Evolutionary conservation across 2,888 invertebrate species (phyloP), one percentile per base, ranked within the genome.

Genomic region (Cheilosia pagana): DNA sequence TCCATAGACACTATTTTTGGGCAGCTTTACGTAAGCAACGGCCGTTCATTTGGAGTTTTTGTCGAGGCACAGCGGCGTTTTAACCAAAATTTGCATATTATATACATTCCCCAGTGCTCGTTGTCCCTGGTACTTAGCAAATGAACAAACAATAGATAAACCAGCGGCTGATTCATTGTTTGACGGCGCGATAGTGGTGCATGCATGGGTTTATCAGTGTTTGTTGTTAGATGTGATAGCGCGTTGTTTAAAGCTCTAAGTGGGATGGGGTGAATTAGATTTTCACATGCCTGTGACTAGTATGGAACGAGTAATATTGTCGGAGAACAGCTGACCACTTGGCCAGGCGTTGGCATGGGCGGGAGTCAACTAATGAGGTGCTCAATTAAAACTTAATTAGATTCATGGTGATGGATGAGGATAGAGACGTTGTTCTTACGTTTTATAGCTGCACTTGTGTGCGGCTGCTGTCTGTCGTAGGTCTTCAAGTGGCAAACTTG

Each of bases 311-410:
- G 59, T 31, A 43, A 14, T 12, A 31, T 14, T 14, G 55, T 23
- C n/a, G 23, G 60, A 14, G 25, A 31, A 48, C 60, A 71, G 82
- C 60, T 83, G 83, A 83, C 74, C 83, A 70, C 68, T 83, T 71
- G 45, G 35, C 35, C 63, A n/a, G 21, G 48, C 48, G 35, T 14
- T 5, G 19, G 23, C 63, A 74, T 62, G 59, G 53, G 63, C 57
- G 53, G 70, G 74, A 79, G 63, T 63, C 79, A 59, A 74, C 83
- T 83, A 79, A 83, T 78, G 70, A 85, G 83, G 65, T 50, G 79
- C 65, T 79, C 75, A 85, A 85, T 85, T 85, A 85, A 79, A 85
- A 67, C 71, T 85, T 85, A 85, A 85, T 85, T 77, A 70, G 28
- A 63, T 62, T 70, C 63, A 63, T 62, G 52, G 63, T 39, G 70